Percentiles rank a stretch among this genome's conserved stretches.
Evolutionary conservation across 2,797 vertebrate genomes (phyloP).

Genomic region (Hydrophis major): DNA sequence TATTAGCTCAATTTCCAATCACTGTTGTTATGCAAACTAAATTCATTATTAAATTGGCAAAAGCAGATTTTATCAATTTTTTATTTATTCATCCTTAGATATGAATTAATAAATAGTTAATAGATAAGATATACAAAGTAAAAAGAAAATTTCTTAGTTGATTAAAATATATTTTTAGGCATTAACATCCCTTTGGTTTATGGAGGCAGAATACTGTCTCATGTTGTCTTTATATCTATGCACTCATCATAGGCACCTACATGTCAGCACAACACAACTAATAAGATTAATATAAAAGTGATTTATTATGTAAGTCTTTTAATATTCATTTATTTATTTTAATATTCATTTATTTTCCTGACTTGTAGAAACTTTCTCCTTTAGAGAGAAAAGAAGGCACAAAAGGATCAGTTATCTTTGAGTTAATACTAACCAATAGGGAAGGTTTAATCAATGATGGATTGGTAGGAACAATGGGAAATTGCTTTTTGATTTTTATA

Average conservation of each 20-base stretch:
- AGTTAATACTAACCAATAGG: not conserved
- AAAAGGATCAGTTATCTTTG: not conserved
- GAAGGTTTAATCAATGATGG: not conserved
- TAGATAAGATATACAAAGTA: not conserved
- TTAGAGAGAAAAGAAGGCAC: not conserved
- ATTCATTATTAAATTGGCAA: not conserved
- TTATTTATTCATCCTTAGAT: not conserved
- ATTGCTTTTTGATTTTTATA: not conserved
- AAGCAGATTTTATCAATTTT: not conserved
- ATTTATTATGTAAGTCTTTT: not conserved
- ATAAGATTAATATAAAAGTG: not conserved
- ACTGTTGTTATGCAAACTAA: not conserved
- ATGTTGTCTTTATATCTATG: not conserved
- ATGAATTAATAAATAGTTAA: not conserved
- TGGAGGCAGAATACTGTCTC: not conserved
- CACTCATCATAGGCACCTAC: not conserved
- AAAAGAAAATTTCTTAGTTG: not conserved
- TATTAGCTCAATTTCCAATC: not conserved
- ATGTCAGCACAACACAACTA: not conserved
- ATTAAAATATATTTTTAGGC: not conserved
- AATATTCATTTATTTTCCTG: not conserved
- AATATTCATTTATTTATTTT: not conserved
- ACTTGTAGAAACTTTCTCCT: not conserved
- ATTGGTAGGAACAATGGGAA: not conserved
- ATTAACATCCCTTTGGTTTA: not conserved